These are phyloP conservation scores for Potorous gilbertii DNA, from an alignment of 2,797 vertebrate species.

Conservation along the genomic window DNA sequence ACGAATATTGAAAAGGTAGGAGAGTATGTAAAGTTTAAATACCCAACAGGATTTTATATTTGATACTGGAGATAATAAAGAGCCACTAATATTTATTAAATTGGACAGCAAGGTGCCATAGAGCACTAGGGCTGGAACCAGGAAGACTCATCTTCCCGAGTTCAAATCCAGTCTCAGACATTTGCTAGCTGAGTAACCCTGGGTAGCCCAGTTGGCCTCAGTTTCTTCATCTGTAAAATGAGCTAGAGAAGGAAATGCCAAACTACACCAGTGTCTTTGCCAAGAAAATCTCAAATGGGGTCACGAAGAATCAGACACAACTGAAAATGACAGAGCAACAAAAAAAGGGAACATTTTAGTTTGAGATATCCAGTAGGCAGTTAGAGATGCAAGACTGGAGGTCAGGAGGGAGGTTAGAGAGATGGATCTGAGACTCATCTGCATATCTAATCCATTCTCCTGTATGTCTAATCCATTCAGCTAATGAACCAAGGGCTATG, in stretches of 20 bases:
- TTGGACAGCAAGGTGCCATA: not conserved
- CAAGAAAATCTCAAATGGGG: not conserved
- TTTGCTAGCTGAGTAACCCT: not conserved
- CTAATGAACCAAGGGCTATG: not conserved
- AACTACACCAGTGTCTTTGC: not conserved
- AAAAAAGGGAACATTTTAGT: not conserved
- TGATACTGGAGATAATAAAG: not conserved
- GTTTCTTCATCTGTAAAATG: not conserved
- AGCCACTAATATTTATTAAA: not conserved
- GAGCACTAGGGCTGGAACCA: not conserved
- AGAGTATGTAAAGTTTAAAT: not conserved
- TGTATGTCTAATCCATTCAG: not conserved
- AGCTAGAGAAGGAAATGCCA: not conserved
- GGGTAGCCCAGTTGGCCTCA: not conserved
- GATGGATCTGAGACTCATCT: not conserved
- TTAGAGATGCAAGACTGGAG: not conserved
- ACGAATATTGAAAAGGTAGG: not conserved
- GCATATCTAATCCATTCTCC: not conserved
- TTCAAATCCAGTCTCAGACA: not conserved
- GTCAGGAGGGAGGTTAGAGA: not conserved
- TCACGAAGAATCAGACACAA: not conserved
- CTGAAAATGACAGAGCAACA: not conserved
- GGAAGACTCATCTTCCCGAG: not conserved
- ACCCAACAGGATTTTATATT: not conserved
- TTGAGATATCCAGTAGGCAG: not conserved